Evolutionary conservation across 1,140 invertebrate genomes (phyloP), one percentile per base, ranked within the genome.

Genomic region (Pemphigus obesinymphae): DNA sequence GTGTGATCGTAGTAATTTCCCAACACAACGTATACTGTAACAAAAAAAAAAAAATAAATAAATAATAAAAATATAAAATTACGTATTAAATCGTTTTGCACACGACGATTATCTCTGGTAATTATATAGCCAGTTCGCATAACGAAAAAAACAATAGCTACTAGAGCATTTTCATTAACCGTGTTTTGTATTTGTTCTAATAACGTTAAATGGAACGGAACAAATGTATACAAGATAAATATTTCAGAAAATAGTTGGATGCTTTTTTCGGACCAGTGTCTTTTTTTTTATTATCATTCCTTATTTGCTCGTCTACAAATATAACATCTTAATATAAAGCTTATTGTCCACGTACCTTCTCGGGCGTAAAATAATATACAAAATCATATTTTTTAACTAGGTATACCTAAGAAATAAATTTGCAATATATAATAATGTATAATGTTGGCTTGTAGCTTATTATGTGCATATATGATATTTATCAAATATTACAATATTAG

Each of bases 1-100:
- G 95, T 89, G 84, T 96, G 94, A 84, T 96, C 95, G 85, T 94
- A 93, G 85, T 95, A 92, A 85, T 95, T 91, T 6, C 96, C 96
- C 82, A 98, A 90, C 48, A 97, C 92, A 1, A 99, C 91, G 87
- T 97, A 98, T 87, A 97, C 96, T 97, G 90, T 53, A 90, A 93
- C 83, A 86, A 84, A 85, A 82, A 82, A 82, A 83, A 84, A 83
- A 85, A 31, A 63, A 45, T 45, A 11, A 45, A 45, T 45, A 45
- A 45, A 45, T 2, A 45, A 13, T 2, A 45, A 45, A 4, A 45
- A 45, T 11, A 45, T 45, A n/a, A n/a, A n/a, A 45, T 45, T 11
- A 45, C 43, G 43, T 45, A 45, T 45, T 11, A 11, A 11, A 45
- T 5, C 10, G 37, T 5, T 40, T 40, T 20, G 31, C 11, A 23